These are phyloP conservation scores for Mus caroli DNA, from an alignment of 2,797 vertebrate genomes.

Conservation along the genomic window DNA sequence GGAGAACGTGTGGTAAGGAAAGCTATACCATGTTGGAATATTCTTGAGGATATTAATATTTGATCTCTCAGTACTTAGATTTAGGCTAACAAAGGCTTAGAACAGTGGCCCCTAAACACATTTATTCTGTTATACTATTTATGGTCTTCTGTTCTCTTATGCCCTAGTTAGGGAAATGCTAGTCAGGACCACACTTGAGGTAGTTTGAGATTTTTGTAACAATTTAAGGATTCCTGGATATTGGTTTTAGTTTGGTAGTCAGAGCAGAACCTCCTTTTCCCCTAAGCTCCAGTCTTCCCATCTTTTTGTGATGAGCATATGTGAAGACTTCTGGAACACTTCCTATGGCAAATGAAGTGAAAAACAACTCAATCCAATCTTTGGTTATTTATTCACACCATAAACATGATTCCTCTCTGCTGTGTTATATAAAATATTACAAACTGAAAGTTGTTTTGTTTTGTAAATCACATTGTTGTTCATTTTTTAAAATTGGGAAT, in stretches of 20 bases:
- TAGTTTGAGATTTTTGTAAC: background rate
- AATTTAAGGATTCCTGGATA: background rate
- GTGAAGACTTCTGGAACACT: background rate
- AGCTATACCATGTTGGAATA: background rate
- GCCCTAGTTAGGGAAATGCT: background rate
- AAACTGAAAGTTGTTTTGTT: background rate
- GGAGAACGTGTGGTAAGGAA: background rate
- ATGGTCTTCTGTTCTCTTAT: background rate
- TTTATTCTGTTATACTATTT: background rate
- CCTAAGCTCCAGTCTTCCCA: background rate
- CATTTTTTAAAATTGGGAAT: slow-evolving; percentile 17
- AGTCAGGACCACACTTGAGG: background rate
- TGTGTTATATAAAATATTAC: background rate
- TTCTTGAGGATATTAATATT: background rate
- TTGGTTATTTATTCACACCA: background rate
- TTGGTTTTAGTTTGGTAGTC: background rate
- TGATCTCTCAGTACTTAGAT: background rate
- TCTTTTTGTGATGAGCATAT: background rate
- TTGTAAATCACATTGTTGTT: background rate
- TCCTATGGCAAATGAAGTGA: background rate
- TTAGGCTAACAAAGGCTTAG: background rate
- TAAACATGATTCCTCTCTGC: background rate
- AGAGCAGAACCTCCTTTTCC: background rate
- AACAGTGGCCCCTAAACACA: background rate
- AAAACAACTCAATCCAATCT: background rate